Conservation (phyloP, 2,888 invertebrate species). For the Lamellibrachia columna region DNA sequence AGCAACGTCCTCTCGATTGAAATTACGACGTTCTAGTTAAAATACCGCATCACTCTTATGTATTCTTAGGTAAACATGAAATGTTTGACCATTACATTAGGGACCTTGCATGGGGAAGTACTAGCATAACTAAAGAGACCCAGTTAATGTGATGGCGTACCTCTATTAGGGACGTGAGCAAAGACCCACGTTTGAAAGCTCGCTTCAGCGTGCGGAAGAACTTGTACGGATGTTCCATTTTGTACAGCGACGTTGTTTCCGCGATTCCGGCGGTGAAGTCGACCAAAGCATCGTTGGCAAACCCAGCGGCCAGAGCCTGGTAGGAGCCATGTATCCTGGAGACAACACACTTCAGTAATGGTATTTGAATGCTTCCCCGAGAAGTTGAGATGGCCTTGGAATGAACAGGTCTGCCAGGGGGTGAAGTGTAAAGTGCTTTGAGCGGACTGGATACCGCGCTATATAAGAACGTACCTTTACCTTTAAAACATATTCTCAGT, state of each 20-base stretch:
- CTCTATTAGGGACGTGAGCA: not conserved
- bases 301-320: constrained; percentile 55
- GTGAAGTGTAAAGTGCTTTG: too few species aligned
- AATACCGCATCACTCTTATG: too few species aligned
- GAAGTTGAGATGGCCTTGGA: too few species aligned
- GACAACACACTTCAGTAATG: not conserved
- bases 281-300: constrained; percentile 56
- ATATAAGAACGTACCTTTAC: too few species aligned
- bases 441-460: too few species aligned
- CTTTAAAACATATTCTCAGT: not conserved
- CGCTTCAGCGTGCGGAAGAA: constrained; percentile 29
- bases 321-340: constrained; percentile 52
- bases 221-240: constrained; percentile 42
- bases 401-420: too few species aligned
- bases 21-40: too few species aligned
- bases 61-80: too few species aligned
- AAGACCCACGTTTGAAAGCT: not conserved
- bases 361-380: not conserved
- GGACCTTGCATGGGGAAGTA: too few species aligned
- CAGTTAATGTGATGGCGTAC: not conserved
- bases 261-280: constrained; percentile 61
- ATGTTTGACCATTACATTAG: too few species aligned
- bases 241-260: constrained; percentile 46
- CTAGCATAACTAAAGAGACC: not conserved
- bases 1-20: too few species aligned